phyloP scores from a whole-genome alignment of 2,888 invertebrate species.

The Aplocera efformata region DNA sequence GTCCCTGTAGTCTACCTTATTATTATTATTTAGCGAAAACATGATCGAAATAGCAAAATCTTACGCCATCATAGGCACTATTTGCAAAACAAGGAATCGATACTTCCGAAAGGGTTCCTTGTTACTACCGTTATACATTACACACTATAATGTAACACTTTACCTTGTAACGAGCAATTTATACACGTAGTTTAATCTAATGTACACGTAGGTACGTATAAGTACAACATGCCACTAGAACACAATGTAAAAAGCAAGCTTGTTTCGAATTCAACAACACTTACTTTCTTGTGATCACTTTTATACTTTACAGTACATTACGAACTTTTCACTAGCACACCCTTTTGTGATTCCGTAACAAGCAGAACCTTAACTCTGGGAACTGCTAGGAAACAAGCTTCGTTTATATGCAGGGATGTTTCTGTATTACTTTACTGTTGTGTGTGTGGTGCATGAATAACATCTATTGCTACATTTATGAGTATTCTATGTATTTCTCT shows the following conservation, averaged over 20 bases:
- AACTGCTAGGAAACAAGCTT: constrained; percentile 39
- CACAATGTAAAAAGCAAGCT: constrained; percentile 32
- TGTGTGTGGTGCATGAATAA: constrained; percentile 78
- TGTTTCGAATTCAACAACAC: constrained; percentile 32
- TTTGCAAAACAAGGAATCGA: constrained; percentile 7
- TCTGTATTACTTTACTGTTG: constrained; percentile 30
- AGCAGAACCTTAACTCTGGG: constrained; percentile 11
- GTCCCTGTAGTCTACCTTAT: too few relatives aligned
- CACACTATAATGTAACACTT: constrained; percentile 5
- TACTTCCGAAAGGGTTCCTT: constrained; percentile 6
- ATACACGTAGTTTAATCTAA: constrained; percentile 9
- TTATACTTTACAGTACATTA: constrained; percentile 5
- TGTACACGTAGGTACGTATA: constrained; percentile 30
- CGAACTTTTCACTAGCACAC: constrained; percentile 10
- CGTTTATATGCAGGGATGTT: constrained; percentile 23
- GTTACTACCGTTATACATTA: constrained; percentile 1
- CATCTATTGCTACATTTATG: constrained; percentile 64
- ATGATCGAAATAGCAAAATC: neutral
- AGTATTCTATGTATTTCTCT: constrained; percentile 43
- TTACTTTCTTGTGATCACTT: constrained; percentile 1
- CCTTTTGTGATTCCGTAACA: constrained; percentile 10
- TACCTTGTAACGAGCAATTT: constrained; percentile 6
- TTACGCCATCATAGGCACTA: constrained; percentile 3
- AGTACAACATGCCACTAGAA: constrained; percentile 20
- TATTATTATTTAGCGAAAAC: too few relatives aligned